Evolutionary conservation across 2,888 invertebrate species (phyloP), one percentile per base, ranked within the genome.

Genomic region (Caenorhabditis uteleia): DNA sequence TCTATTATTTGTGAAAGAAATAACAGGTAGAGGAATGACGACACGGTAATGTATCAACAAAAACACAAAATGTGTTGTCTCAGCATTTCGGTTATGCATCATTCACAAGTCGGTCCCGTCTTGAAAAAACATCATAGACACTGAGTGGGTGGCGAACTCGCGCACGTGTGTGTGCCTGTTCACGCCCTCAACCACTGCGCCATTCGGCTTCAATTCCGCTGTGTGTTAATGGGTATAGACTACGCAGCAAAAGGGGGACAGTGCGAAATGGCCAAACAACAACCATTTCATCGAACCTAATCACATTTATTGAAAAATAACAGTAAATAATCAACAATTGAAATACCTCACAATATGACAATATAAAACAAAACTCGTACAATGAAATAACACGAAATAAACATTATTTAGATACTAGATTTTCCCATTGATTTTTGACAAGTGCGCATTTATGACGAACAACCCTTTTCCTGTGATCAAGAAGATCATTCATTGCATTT

Each of bases 51-150:
- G 8, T 12, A 34, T 34, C 33, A 6, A 48, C 44, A 57, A 48
- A 16, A 27, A 16, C 20, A 34, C 20, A 49, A 45, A 53, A 27
- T 47, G 47, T 20, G 18, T n/a, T 20, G 40, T 59, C 59, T 59
- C 59, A 61, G 60, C 60, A 55, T 49, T 61, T 61, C 60, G 20
- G 1, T 55, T 55, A 61, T 61, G 55, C 60, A 61, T 61, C 60
- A 61, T 61, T 61, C 60, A 61, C 60, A 54, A 61, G 60, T 61
- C 60, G 60, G 60, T 45, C 60, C 60, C 60, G 60, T 61, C 60
- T 61, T 61, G 60, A 61, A 61, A 60, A 38, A 55, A 55, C 60
- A 54, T 54, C 60, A 60, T 29, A n/a, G 53, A 49, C 60, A 33
- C 10, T 8, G 25, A n/a, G 31, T 1, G 40, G 34, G 54, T 14